A percentile compares a stretch with the other conserved stretches of the same genome.
phyloP scores from a whole-genome alignment of 2,113 vertebrate genomes.

The Eonycteris spelaea region DNA sequence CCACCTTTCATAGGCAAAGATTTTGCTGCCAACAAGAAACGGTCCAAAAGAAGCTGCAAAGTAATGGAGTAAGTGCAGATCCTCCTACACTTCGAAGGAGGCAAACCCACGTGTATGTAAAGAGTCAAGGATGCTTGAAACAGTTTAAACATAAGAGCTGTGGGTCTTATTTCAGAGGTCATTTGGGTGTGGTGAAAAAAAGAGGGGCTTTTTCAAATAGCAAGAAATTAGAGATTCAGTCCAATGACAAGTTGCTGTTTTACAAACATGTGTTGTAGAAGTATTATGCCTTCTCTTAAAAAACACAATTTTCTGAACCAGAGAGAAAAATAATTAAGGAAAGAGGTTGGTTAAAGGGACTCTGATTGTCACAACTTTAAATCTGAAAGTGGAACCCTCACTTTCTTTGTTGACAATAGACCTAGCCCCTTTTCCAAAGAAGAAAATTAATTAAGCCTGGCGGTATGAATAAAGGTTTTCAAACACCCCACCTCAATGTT shows the following conservation, averaged over 20 bases:
- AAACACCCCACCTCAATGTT: not conserved
- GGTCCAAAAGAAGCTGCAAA: not conserved
- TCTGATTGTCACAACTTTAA: not conserved
- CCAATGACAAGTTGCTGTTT: not conserved
- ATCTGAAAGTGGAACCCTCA: not conserved
- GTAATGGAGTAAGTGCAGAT: not conserved
- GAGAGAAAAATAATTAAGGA: not conserved
- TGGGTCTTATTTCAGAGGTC: not conserved
- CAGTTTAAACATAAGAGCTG: not conserved
- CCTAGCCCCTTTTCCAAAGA: not conserved
- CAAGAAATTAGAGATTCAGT: not conserved
- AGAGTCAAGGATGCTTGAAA: not conserved
- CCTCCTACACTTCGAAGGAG: not conserved
- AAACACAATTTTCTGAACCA: not conserved
- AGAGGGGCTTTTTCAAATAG: not conserved
- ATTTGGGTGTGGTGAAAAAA: not conserved
- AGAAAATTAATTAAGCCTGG: not conserved
- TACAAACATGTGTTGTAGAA: not conserved
- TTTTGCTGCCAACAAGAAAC: not conserved
- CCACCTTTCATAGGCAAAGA: not conserved
- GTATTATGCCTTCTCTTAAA: not conserved
- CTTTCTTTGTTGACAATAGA: not conserved
- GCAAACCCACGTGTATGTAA: fast-evolving
- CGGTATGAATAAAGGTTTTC: not conserved
- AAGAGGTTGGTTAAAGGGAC: not conserved